Conservation (phyloP, 2,797 vertebrate genomes). For the Phyllotis vaccarum region DNA sequence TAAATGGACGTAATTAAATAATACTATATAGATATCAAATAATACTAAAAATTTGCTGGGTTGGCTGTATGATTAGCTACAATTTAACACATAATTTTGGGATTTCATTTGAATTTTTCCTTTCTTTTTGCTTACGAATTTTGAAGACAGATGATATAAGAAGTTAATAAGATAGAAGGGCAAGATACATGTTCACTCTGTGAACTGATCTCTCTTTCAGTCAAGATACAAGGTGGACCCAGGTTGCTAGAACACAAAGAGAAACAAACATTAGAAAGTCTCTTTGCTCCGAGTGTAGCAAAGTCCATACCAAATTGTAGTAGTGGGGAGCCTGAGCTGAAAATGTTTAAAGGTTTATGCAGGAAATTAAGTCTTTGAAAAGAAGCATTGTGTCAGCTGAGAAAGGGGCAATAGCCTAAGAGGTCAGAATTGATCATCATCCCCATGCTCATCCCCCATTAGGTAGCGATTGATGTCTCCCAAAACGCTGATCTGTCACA, state of each 20-base stretch:
- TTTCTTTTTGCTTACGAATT: neutral
- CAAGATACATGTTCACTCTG: neutral
- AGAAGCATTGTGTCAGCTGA: neutral
- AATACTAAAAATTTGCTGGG: too few relatives aligned
- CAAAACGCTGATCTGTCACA: neutral
- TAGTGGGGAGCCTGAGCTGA: neutral
- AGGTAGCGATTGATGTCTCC: too few relatives aligned
- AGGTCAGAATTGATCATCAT: neutral
- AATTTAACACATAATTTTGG: neutral
- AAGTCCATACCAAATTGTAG: neutral
- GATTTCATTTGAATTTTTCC: neutral
- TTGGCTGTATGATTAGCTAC: neutral
- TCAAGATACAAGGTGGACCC: neutral
- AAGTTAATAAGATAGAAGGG: neutral
- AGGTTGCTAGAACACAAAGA: neutral
- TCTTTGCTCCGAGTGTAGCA: neutral
- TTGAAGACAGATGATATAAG: conserved; percentile 18
- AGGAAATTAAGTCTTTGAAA: neutral
- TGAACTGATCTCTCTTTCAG: neutral
- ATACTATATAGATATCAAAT: conserved; percentile 7
- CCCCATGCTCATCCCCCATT: neutral
- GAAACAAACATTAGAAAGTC: neutral
- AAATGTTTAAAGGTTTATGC: neutral
- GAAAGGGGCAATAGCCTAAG: neutral
- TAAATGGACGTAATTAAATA: neutral